A percentile compares a stretch with the other conserved stretches of the same genome.
Conservation (phyloP, 2,113 vertebrate species). For the Cinclus cinclus region DNA sequence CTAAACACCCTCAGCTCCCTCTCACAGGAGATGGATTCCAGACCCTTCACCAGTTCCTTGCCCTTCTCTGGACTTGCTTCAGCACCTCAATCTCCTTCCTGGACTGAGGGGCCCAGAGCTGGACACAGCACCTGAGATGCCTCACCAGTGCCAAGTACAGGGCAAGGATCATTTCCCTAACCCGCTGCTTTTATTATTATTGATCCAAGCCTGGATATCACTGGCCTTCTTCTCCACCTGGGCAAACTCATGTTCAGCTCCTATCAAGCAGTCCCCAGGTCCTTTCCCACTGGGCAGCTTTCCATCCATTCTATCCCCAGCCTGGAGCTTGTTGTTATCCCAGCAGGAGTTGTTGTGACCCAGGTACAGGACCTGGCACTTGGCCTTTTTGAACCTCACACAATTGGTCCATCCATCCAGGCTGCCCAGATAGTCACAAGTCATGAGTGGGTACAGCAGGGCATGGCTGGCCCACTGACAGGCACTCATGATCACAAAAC, state of each 20-base stretch:
- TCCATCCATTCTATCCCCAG: background rate
- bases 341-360: background rate
- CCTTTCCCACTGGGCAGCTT: background rate
- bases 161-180: background rate
- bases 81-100: background rate
- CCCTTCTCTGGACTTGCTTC: background rate
- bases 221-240: background rate
- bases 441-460: background rate
- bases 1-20: background rate
- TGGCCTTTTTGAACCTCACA: background rate
- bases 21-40: background rate
- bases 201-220: background rate
- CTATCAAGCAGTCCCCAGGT: background rate
- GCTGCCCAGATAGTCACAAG: background rate
- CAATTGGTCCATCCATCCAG: background rate
- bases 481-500: background rate
- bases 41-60: background rate
- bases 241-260: background rate
- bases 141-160: background rate
- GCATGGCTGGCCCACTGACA: background rate
- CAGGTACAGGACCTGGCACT: background rate
- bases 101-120: background rate
- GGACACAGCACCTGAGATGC: background rate
- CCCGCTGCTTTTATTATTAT: background rate
- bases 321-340: background rate